phyloP scores from a whole-genome alignment of 2,797 vertebrate genomes.

The Oryzias dopingdopingensis region DNA sequence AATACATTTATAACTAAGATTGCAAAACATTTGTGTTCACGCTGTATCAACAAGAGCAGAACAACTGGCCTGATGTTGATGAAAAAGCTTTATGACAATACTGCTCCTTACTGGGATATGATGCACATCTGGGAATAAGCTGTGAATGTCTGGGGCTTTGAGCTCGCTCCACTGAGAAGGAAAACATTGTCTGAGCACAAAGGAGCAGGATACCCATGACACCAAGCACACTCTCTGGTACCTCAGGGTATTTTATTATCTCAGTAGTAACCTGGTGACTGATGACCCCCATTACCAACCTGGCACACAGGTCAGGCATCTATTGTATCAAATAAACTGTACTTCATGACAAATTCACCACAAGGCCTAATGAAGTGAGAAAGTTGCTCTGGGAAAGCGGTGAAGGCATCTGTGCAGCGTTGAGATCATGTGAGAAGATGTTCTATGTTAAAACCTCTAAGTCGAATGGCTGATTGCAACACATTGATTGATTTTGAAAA shows the following conservation, averaged over 20 bases:
- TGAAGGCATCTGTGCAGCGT: constrained; percentile 10
- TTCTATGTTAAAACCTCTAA: background rate
- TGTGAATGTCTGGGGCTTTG: background rate
- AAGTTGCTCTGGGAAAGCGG: constrained; percentile 32
- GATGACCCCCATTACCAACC: constrained; percentile 65
- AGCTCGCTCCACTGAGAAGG: constrained; percentile 21
- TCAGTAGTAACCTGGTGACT: constrained; percentile 58
- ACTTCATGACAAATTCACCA: constrained; percentile 56
- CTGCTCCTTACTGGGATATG: constrained; percentile 4
- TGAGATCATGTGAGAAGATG: too few relatives aligned
- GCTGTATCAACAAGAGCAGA: too few relatives aligned
- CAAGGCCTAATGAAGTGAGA: constrained; percentile 34
- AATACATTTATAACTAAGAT: too few relatives aligned
- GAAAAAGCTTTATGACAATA: background rate
- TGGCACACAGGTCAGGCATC: constrained; percentile 54
- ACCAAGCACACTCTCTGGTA: constrained; percentile 37
- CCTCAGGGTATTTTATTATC: constrained; percentile 68
- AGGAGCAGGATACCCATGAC: constrained; percentile 57
- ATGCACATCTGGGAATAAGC: constrained; percentile 11
- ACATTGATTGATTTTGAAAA: too few relatives aligned
- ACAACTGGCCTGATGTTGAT: background rate
- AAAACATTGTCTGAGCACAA: constrained; percentile 48
- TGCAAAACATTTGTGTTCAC: too few relatives aligned
- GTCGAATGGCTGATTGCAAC: too few relatives aligned
- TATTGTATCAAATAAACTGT: constrained; percentile 60